Conservation (phyloP, 2,797 vertebrate species). For the Syngnathus rostellatus region DNA sequence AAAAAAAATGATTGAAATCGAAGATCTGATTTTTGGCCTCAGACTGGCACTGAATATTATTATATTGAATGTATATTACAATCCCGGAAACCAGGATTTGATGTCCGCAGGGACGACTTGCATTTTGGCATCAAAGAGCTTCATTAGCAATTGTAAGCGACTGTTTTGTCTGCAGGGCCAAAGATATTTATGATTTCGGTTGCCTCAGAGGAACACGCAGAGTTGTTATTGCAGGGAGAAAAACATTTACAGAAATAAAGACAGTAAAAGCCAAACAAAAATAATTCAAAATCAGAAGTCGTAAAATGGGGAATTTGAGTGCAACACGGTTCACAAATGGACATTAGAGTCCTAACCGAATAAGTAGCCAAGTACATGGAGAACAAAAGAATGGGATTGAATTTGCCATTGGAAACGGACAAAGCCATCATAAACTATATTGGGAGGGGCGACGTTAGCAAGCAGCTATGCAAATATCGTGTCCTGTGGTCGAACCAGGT, state of each 20-base stretch:
- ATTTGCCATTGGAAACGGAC: background rate
- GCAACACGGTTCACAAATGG: background rate
- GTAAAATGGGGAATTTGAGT: background rate
- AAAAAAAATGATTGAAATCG: background rate
- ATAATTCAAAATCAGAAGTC: background rate
- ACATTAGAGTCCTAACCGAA: too few relatives aligned
- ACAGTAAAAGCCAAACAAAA: background rate
- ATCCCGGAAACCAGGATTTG: constrained; percentile 33
- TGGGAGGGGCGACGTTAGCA: background rate
- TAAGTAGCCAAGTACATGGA: background rate
- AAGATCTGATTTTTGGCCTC: constrained; percentile 22
- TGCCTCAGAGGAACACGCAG: constrained; percentile 16
- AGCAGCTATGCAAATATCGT: background rate
- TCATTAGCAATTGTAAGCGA: constrained; percentile 59
- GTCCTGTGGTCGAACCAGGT: background rate
- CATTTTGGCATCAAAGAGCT: constrained; percentile 53
- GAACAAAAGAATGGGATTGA: background rate
- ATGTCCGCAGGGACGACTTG: constrained; percentile 53
- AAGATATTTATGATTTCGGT: constrained; percentile 49
- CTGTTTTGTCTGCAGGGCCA: constrained; percentile 44
- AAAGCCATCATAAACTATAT: background rate
- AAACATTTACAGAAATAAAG: background rate
- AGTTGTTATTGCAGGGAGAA: constrained; percentile 13
- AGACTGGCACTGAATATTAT: constrained; percentile 49
- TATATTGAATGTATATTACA: constrained; percentile 45